Evolutionary conservation across 2,888 invertebrate genomes (phyloP).

Genomic region (Rhagonycha lutea): DNA sequence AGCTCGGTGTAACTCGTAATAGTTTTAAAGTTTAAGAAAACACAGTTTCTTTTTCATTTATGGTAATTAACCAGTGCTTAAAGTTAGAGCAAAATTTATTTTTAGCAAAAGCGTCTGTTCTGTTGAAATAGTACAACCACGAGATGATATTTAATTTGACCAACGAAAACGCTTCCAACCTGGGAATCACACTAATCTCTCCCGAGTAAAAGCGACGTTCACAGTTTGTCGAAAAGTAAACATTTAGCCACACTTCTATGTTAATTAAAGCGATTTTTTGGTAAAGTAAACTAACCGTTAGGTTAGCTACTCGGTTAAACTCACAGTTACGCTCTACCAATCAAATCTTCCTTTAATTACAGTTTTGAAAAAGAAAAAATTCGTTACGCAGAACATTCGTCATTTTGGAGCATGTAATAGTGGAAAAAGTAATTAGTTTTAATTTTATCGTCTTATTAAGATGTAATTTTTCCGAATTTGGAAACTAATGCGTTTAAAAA

Average conservation of each 20-base stretch:
- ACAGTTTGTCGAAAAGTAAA: background rate
- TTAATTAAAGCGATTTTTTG: background rate
- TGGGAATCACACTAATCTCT: background rate
- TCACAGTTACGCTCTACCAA: no score
- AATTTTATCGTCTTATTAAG: background rate
- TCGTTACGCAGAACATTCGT: no score
- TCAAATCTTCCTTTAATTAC: no score
- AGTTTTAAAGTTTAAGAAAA: background rate
- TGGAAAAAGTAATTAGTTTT: no score
- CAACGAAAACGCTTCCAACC: background rate
- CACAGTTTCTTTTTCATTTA: background rate
- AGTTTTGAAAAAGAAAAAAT: no score
- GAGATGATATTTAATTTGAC: background rate
- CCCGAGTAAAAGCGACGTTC: background rate
- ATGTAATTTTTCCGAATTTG: background rate
- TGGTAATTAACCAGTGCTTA: background rate
- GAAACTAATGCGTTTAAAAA: background rate
- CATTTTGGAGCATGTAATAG: no score
- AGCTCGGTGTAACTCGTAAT: background rate
- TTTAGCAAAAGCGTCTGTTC: background rate
- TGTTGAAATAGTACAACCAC: no score
- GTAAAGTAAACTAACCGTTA: no score
- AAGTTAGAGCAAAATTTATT: background rate
- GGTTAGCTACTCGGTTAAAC: no score
- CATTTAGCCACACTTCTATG: background rate